Percentiles rank a stretch among this genome's conserved stretches.
phyloP scores from a whole-genome alignment of 2,888 invertebrate species.

The Malthinus seriepunctatus region DNA sequence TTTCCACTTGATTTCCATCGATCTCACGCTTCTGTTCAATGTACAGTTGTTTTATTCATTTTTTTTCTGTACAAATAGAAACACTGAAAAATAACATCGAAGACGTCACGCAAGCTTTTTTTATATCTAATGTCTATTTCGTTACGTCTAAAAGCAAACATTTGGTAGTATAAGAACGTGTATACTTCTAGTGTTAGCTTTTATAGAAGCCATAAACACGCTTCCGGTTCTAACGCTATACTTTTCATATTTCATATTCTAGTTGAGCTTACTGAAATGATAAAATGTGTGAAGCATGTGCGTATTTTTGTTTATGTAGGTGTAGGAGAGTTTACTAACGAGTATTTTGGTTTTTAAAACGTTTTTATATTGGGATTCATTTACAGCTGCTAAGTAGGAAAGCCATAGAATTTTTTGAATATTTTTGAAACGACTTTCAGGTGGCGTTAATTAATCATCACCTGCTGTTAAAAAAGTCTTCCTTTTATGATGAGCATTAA shows the following conservation, averaged over 20 bases:
- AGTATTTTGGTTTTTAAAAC: no score
- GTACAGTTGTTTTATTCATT: neutral
- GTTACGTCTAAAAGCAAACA: conserved; percentile 10
- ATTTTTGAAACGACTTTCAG: no score
- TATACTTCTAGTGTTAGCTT: conserved; percentile 8
- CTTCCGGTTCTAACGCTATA: conserved; percentile 21
- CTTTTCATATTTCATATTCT: conserved; percentile 20
- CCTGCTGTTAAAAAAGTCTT: no score
- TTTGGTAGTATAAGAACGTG: conserved; percentile 14
- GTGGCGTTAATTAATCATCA: no score
- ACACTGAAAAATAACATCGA: neutral
- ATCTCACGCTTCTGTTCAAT: no score
- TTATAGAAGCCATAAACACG: conserved; percentile 23
- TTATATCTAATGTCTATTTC: conserved; percentile 7
- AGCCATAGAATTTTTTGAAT: no score
- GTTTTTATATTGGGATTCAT: no score
- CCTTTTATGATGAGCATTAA: no score
- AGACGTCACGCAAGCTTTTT: conserved; percentile 10
- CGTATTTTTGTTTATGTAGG: conserved; percentile 19
- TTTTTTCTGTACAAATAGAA: neutral
- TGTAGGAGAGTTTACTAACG: neutral
- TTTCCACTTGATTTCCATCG: neutral
- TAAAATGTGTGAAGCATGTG: conserved; percentile 20
- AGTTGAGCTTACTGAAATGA: neutral
- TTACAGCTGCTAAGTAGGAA: no score